Conservation (phyloP, 2,113 vertebrate species). For the Rafetus swinhoei region DNA sequence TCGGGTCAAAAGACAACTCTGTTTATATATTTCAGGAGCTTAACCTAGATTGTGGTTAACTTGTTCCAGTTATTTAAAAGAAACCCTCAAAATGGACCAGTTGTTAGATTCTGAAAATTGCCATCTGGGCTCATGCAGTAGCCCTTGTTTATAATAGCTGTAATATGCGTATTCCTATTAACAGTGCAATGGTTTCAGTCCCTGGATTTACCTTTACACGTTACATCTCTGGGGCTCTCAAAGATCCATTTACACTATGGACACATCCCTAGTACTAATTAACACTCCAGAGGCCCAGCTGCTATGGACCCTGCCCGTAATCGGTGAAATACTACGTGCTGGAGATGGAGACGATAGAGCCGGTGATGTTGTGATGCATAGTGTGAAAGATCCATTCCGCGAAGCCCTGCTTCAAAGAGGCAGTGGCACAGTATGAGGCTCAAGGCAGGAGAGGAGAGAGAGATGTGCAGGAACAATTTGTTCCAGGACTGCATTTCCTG, state of each 20-base stretch:
- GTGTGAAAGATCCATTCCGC: background rate
- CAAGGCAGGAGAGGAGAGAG: background rate
- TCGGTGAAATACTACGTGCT: background rate
- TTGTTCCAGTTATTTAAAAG: conserved; percentile 26
- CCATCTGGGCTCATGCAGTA: background rate
- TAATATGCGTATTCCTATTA: background rate
- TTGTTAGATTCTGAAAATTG: conserved; percentile 21
- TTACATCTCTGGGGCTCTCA: conserved; percentile 34
- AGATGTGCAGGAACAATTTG: background rate
- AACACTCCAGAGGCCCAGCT: conserved; percentile 30
- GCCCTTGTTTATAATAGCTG: conserved; percentile 53
- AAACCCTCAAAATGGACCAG: background rate
- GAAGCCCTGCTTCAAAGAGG: background rate
- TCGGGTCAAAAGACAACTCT: background rate
- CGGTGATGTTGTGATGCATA: background rate
- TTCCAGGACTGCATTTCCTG: background rate
- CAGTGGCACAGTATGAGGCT: background rate
- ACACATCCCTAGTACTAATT: background rate
- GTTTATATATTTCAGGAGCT: background rate
- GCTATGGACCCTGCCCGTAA: background rate
- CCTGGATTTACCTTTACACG: conserved; percentile 50
- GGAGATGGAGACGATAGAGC: background rate
- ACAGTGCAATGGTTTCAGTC: conserved; percentile 41
- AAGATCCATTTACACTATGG: background rate
- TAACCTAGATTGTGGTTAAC: background rate